Conservation (phyloP, 2,888 invertebrate genomes). For the Spialia ferax region DNA sequence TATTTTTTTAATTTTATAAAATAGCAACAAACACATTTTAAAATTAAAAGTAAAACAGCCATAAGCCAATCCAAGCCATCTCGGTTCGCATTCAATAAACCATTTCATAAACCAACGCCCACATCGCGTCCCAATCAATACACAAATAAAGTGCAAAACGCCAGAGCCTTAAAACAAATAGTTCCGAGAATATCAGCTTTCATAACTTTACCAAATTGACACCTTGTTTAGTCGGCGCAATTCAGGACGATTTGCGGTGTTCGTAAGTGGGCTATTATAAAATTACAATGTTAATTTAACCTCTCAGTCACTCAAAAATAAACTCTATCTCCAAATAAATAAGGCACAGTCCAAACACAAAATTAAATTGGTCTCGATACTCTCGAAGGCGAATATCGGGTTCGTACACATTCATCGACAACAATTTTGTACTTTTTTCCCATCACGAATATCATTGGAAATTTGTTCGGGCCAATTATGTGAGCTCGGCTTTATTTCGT, state of each 20-base stretch:
- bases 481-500: slow-evolving; percentile 76
- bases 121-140: slow-evolving; percentile 65
- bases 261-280: slow-evolving; percentile 84
- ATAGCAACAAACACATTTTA: background rate
- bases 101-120: slow-evolving; percentile 69
- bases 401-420: slow-evolving; percentile 78
- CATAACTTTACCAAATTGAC: slow-evolving; percentile 86
- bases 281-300: slow-evolving; percentile 56
- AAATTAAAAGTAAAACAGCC: slow-evolving; percentile 17
- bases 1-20: background rate
- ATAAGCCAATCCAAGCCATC: slow-evolving; percentile 9
- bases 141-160: slow-evolving; percentile 74
- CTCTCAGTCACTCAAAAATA: slow-evolving; percentile 44
- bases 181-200: slow-evolving; percentile 81
- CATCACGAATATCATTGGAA: slow-evolving; percentile 86
- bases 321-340: slow-evolving; percentile 36
- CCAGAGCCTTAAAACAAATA: slow-evolving; percentile 81
- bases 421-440: slow-evolving; percentile 80
- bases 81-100: slow-evolving; percentile 65
- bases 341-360: slow-evolving; percentile 44
- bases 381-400: slow-evolving; percentile 70
- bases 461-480: slow-evolving; percentile 84
- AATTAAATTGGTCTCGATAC: slow-evolving; percentile 54
- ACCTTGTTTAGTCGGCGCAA: slow-evolving; percentile 82
- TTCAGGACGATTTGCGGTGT: slow-evolving; percentile 81